Conservation (phyloP, 2,113 vertebrate species). For the Toxotes chatareus region DNA sequence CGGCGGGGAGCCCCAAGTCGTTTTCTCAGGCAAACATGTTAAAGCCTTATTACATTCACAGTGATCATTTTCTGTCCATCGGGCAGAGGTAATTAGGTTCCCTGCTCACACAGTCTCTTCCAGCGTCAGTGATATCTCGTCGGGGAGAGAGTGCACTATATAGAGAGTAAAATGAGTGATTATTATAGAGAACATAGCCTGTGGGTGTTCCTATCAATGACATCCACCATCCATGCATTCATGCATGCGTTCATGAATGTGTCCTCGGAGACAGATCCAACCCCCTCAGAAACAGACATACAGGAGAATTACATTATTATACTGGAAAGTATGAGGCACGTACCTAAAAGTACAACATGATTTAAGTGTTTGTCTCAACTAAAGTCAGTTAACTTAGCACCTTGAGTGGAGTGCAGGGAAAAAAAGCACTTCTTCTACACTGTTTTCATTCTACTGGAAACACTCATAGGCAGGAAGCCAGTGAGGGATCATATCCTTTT, state of each 20-base stretch:
- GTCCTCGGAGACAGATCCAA: constrained; percentile 32
- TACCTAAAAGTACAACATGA: neutral
- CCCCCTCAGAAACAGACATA: constrained; percentile 27
- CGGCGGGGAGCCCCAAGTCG: constrained; percentile 39
- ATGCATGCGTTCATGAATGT: constrained; percentile 36
- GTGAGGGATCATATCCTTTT: neutral
- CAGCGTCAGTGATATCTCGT: constrained; percentile 64
- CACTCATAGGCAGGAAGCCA: neutral
- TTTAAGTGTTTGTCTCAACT: neutral
- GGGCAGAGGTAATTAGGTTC: constrained; percentile 77
- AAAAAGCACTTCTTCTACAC: neutral
- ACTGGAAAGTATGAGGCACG: neutral
- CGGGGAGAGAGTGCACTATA: constrained; percentile 38
- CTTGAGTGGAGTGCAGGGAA: neutral
- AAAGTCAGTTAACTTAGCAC: neutral
- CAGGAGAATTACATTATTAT: constrained; percentile 15
- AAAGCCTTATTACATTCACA: constrained; percentile 73
- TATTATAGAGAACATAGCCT: constrained; percentile 59
- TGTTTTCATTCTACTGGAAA: neutral
- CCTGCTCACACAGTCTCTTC: constrained; percentile 53
- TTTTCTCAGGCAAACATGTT: constrained; percentile 71
- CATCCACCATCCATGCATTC: constrained; percentile 47
- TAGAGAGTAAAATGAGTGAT: constrained; percentile 62
- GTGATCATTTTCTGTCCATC: constrained; percentile 75
- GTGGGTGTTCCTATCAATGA: constrained; percentile 60